Conservation (phyloP, 2,888 invertebrate species). For the Tyria jacobaeae region DNA sequence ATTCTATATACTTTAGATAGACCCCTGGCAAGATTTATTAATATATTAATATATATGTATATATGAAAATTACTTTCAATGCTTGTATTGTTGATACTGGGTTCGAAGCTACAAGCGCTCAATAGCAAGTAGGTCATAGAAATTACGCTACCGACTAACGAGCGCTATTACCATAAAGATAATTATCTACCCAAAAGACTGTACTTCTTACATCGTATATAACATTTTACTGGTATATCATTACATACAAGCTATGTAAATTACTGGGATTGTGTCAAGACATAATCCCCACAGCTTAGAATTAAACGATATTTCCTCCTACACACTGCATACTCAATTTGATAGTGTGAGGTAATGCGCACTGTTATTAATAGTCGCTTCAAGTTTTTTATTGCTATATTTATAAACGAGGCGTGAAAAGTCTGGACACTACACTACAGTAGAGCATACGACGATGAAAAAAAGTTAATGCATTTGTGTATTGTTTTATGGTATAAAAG, state of each 20-base stretch:
- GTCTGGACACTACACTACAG: background rate
- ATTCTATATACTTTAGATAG: no score
- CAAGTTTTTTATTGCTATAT: constrained; percentile 13
- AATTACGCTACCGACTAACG: background rate
- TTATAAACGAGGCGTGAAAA: background rate
- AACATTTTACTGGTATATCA: background rate
- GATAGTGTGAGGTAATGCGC: constrained; percentile 29
- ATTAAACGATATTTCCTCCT: constrained; percentile 39
- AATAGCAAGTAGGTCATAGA: no score
- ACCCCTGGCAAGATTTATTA: no score
- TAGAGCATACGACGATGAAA: background rate
- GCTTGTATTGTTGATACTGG: no score
- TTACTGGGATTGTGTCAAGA: constrained; percentile 14
- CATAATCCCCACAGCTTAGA: constrained; percentile 27
- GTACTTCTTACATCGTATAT: background rate
- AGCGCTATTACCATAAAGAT: background rate
- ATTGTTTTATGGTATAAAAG: no score
- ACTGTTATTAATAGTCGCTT: constrained; percentile 20
- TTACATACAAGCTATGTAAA: background rate
- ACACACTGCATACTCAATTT: constrained; percentile 34
- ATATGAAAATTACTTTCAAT: background rate
- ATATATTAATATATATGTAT: no score
- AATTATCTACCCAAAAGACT: background rate
- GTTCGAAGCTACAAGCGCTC: no score
- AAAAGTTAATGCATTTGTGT: no score